These are phyloP conservation scores for Ptychodera flava DNA, from an alignment of 35 echinoderm and acorn worm genomes.

Conservation along the genomic window DNA sequence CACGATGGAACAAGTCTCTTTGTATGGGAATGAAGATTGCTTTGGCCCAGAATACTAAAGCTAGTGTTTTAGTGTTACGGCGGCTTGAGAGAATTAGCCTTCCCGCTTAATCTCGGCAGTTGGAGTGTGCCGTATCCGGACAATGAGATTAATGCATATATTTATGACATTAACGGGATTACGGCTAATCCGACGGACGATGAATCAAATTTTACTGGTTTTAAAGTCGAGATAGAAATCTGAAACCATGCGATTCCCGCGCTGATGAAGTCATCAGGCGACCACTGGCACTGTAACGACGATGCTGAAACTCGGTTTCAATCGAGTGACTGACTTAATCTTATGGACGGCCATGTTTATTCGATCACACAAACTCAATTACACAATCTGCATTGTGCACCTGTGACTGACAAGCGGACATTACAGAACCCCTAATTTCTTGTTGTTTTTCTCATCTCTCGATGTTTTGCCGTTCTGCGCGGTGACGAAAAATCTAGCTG, in stretches of 20 bases:
- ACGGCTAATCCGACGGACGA: not conserved
- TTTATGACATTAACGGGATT: not conserved
- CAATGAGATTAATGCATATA: not conserved
- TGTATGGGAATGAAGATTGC: no score
- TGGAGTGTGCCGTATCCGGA: not conserved
- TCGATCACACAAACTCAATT: not conserved
- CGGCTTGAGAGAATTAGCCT: no score
- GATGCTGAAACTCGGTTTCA: not conserved
- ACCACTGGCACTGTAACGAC: not conserved
- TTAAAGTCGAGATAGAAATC: not conserved
- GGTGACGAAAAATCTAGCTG: no score
- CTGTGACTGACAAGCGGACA: not conserved
- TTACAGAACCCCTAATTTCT: no score
- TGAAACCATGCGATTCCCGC: not conserved
- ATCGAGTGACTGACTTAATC: not conserved
- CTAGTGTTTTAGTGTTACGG: no score
- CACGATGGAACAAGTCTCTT: no score
- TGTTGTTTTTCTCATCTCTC: no score
- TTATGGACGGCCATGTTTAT: not conserved
- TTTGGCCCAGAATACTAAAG: no score
- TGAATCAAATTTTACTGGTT: constrained; percentile 2
- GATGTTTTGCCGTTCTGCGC: no score
- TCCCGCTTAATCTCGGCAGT: not conserved
- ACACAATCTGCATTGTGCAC: not conserved
- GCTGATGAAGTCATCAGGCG: not conserved